Percentiles rank a stretch among this genome's conserved stretches.
These are phyloP conservation scores for Emydocephalus ijimae DNA, from an alignment of 2,113 vertebrate species.

Conservation along the genomic window DNA sequence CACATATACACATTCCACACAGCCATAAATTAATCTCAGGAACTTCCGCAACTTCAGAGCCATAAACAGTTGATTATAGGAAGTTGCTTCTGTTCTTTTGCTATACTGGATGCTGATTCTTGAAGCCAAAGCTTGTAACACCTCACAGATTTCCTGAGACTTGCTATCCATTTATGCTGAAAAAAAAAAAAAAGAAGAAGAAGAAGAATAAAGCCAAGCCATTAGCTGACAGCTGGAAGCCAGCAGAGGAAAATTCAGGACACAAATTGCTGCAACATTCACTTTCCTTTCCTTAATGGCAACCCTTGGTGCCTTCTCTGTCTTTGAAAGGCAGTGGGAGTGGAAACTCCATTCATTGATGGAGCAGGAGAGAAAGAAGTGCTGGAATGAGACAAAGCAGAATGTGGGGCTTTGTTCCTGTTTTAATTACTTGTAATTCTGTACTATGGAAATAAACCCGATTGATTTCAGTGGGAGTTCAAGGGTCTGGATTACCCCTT, in stretches of 20 bases:
- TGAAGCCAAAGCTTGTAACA: neutral
- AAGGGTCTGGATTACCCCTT: neutral
- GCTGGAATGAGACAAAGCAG: neutral
- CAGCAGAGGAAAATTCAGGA: neutral
- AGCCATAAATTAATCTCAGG: neutral
- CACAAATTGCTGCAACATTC: neutral
- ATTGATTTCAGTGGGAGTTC: neutral
- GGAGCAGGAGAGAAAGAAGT: neutral
- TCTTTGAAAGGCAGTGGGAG: neutral
- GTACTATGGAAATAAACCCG: neutral
- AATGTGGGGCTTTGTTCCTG: neutral
- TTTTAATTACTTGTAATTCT: neutral
- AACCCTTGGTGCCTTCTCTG: neutral
- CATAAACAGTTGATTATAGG: neutral
- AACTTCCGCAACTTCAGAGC: neutral
- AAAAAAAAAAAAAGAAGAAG: neutral
- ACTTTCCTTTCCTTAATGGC: neutral
- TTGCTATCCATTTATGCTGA: slow-evolving; percentile 21
- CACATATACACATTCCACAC: neutral
- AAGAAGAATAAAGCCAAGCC: neutral
- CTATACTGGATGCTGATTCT: slow-evolving; percentile 5
- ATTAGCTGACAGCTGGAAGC: neutral
- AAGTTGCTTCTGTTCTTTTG: slow-evolving; percentile 12
- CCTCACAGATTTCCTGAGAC: slow-evolving; percentile 18
- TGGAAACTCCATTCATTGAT: neutral